These are phyloP conservation scores for Tachystola acroxantha DNA, from an alignment of 2,888 invertebrate species.

Conservation along the genomic window DNA sequence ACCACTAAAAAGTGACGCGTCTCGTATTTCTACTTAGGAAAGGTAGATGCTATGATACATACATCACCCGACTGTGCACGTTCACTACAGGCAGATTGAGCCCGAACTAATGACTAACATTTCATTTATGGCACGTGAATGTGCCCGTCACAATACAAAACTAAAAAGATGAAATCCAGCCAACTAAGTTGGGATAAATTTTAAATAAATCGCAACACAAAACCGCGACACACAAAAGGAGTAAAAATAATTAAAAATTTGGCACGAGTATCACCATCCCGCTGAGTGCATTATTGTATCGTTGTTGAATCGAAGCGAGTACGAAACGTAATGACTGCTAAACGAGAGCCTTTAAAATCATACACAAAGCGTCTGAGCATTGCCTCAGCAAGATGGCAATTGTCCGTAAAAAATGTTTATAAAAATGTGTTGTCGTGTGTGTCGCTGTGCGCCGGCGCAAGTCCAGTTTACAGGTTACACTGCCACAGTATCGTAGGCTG, in stretches of 20 bases:
- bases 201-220: constrained; percentile 48
- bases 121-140: constrained; percentile 41
- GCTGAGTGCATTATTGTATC: constrained; percentile 32
- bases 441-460: constrained; percentile 23
- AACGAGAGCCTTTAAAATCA: constrained; percentile 13
- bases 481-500: constrained; percentile 99
- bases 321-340: constrained; percentile 20
- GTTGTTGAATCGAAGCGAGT: constrained; percentile 13
- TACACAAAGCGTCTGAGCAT: constrained; percentile 25
- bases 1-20: constrained; percentile 56
- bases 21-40: constrained; percentile 35
- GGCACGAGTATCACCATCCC: constrained; percentile 56
- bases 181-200: constrained; percentile 71
- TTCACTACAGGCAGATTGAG: constrained; percentile 34
- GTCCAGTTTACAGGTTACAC: constrained; percentile 91
- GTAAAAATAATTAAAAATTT: constrained; percentile 29
- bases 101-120: constrained; percentile 25
- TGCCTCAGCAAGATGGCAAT: constrained; percentile 50
- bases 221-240: constrained; percentile 48
- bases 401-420: constrained; percentile 34
- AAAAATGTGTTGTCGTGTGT: constrained; percentile 23
- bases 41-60: constrained; percentile 32
- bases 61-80: constrained; percentile 36
- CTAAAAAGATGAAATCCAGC: constrained; percentile 53
- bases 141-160: constrained; percentile 38